Conservation (phyloP, 2,113 vertebrate genomes). For the Myotis brandtii region DNA sequence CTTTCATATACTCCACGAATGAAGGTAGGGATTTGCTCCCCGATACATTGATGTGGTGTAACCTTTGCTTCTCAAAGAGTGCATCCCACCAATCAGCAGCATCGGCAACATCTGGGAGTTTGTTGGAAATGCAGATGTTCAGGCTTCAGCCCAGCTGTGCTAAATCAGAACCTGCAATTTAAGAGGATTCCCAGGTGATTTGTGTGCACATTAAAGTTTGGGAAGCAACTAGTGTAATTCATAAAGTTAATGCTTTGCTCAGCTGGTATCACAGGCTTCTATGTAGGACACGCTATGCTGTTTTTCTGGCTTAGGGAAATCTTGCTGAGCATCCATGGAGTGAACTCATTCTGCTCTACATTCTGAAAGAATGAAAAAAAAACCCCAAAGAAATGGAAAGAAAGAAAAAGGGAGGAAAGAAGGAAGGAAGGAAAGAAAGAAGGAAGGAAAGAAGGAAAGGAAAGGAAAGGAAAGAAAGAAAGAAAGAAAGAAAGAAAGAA, state of each 20-base stretch:
- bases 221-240: neutral
- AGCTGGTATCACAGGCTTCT: neutral
- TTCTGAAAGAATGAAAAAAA: neutral
- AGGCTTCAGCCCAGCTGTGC: neutral
- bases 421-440: neutral
- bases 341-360: neutral
- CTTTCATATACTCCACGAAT: neutral
- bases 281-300: neutral
- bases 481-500: neutral
- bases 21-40: neutral
- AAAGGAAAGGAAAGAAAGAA: neutral
- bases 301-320: neutral
- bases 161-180: conserved; percentile 43
- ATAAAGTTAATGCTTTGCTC: neutral
- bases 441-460: neutral
- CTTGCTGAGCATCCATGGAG: neutral
- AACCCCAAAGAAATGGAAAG: neutral
- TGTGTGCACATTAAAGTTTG: neutral
- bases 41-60: neutral
- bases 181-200: neutral
- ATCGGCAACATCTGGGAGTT: neutral
- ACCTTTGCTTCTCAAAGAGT: neutral
- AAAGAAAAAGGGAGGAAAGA: neutral
- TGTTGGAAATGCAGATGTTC: conserved; percentile 24
- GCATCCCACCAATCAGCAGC: neutral